These are phyloP conservation scores for Teleogryllus occipitalis DNA, from an alignment of 1,140 invertebrate species.

Conservation along the genomic window DNA sequence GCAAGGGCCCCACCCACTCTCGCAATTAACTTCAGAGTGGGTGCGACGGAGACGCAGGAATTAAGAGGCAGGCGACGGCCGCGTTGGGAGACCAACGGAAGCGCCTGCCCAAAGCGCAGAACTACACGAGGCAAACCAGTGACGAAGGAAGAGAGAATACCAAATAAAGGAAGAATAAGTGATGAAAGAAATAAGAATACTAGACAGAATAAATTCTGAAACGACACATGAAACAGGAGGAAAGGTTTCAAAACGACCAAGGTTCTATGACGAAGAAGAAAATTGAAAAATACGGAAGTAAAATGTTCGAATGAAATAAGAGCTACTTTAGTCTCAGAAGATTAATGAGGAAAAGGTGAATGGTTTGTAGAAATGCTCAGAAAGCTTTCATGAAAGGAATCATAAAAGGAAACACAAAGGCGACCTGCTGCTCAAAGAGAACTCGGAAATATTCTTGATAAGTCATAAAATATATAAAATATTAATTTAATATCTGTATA, in stretches of 20 bases:
- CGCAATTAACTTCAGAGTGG: background rate
- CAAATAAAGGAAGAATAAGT: background rate
- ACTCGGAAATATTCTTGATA: too few species aligned
- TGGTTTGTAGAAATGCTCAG: too few species aligned
- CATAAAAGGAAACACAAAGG: too few species aligned
- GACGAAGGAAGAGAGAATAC: background rate
- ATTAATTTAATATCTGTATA: too few species aligned
- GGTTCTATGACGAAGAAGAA: too few species aligned
- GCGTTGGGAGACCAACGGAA: too few species aligned
- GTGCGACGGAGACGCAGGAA: background rate
- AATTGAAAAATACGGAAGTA: too few species aligned
- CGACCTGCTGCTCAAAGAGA: too few species aligned
- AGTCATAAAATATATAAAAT: too few species aligned
- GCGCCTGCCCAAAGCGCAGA: too few species aligned
- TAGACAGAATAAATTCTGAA: background rate
- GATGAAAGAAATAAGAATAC: background rate
- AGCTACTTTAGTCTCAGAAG: too few species aligned
- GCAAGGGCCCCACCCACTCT: background rate
- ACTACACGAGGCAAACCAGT: background rate
- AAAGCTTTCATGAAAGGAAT: background rate
- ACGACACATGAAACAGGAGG: background rate
- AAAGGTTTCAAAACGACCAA: background rate
- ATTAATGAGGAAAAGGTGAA: background rate
- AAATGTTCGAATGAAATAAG: too few species aligned
- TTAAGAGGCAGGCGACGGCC: background rate